Percentiles rank a stretch among this genome's conserved stretches.
Conservation (phyloP, 2,113 vertebrate species). For the Acanthisitta chloris region DNA sequence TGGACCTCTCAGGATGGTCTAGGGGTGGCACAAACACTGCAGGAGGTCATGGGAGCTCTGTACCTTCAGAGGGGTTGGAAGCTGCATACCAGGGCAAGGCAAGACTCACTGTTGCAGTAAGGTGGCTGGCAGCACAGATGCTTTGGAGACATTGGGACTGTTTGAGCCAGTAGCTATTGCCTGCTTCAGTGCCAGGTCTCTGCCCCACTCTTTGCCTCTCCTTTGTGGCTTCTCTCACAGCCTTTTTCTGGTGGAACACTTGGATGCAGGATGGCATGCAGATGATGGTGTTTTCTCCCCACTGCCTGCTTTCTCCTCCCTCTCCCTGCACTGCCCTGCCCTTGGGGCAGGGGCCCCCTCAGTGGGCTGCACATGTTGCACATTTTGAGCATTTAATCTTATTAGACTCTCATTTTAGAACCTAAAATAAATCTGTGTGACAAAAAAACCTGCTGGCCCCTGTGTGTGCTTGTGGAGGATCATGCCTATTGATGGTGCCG, state of each 20-base stretch:
- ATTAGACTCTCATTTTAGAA: not conserved
- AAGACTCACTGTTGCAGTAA: not conserved
- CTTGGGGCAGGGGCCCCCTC: not conserved
- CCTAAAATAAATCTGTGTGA: not conserved
- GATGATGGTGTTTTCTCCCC: not conserved
- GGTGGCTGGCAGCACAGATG: not conserved
- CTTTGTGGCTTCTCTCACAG: not conserved
- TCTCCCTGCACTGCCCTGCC: not conserved
- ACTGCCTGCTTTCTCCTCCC: not conserved
- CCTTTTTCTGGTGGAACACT: not conserved
- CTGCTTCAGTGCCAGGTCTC: not conserved
- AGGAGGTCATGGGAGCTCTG: not conserved
- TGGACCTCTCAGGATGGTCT: not conserved
- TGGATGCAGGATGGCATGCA: not conserved
- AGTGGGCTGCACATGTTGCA: not conserved
- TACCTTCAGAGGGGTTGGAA: not conserved
- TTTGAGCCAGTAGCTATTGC: not conserved
- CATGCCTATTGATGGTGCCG: rapidly evolving
- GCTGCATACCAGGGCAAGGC: not conserved
- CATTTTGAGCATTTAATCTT: constrained; percentile 4
- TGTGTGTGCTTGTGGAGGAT: not conserved
- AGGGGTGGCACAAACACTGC: not conserved
- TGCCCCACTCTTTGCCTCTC: not conserved
- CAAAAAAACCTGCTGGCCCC: not conserved
- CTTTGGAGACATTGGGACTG: not conserved